Conservation (phyloP, 2,888 invertebrate species). For the Noctuana brunneofusca region DNA sequence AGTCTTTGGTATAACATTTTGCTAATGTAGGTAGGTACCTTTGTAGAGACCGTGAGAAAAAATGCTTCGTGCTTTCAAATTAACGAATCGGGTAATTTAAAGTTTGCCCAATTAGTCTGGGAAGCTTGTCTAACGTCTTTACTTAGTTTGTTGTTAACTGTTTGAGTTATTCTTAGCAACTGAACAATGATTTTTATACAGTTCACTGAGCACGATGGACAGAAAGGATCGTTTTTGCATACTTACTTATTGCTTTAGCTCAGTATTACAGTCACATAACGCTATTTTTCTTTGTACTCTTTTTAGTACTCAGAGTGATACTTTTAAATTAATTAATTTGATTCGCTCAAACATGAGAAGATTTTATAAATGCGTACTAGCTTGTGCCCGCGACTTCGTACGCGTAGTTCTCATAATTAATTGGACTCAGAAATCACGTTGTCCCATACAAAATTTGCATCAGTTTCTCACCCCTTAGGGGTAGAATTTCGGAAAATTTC, state of each 20-base stretch:
- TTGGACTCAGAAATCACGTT: too few species aligned
- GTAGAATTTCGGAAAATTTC: too few species aligned
- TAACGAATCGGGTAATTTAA: slow-evolving; percentile 47
- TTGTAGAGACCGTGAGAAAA: slow-evolving; percentile 59
- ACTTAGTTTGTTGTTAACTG: slow-evolving; percentile 31
- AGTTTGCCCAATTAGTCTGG: slow-evolving; percentile 38
- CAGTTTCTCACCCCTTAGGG: too few species aligned
- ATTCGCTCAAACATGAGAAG: too few species aligned
- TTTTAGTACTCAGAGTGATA: not conserved
- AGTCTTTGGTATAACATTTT: slow-evolving; percentile 45
- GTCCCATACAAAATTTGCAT: too few species aligned
- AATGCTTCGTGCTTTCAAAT: slow-evolving; percentile 39
- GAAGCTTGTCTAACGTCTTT: slow-evolving; percentile 33
- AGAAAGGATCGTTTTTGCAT: slow-evolving; percentile 4
- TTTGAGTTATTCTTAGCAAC: slow-evolving; percentile 25
- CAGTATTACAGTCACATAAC: not conserved
- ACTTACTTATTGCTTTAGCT: not conserved
- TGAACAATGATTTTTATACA: slow-evolving; percentile 26
- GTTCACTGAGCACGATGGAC: slow-evolving; percentile 5
- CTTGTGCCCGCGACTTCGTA: too few species aligned
- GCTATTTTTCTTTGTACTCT: not conserved
- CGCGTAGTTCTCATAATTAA: too few species aligned
- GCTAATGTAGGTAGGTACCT: slow-evolving; percentile 60
- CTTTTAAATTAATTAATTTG: too few species aligned
- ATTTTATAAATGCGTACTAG: too few species aligned